A percentile compares a stretch with the other conserved stretches of the same genome.
phyloP scores from a whole-genome alignment of 2,113 vertebrate species.

The Megaleporinus macrocephalus region DNA sequence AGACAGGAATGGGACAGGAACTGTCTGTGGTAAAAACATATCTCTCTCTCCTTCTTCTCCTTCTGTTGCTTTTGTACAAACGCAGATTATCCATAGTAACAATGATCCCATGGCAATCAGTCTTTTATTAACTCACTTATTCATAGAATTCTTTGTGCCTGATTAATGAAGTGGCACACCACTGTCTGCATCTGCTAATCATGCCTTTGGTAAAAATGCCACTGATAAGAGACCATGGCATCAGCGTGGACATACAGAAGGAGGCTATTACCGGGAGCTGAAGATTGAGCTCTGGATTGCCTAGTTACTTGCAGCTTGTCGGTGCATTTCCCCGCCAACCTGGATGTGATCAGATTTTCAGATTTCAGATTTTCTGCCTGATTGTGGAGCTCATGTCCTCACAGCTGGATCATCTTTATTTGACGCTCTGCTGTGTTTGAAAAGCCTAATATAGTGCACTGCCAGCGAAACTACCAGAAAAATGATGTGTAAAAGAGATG shows the following conservation, averaged over 20 bases:
- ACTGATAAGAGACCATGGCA: slow-evolving; percentile 50
- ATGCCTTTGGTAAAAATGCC: not conserved
- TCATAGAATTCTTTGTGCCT: slow-evolving; percentile 36
- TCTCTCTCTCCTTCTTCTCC: not conserved
- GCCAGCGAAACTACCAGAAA: not conserved
- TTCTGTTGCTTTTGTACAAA: not conserved
- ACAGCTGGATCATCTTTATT: slow-evolving; percentile 43
- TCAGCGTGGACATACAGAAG: slow-evolving; percentile 58
- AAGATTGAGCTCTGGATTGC: slow-evolving; percentile 27
- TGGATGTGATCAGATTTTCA: slow-evolving; percentile 65
- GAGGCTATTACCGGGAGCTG: slow-evolving; percentile 6
- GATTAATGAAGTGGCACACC: slow-evolving; percentile 51
- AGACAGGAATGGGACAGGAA: not conserved
- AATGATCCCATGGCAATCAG: not conserved
- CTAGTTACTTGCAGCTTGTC: slow-evolving; percentile 14
- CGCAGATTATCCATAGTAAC: not conserved
- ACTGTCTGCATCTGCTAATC: not conserved
- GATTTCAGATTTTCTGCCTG: slow-evolving; percentile 48
- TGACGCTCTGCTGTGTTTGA: not conserved
- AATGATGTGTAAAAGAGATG: not conserved
- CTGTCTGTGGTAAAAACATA: not conserved
- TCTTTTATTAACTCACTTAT: not conserved
- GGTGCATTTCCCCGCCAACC: slow-evolving; percentile 45
- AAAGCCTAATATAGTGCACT: slow-evolving; percentile 1
- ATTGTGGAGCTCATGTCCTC: slow-evolving; percentile 45